Evolutionary conservation across 1,140 invertebrate species (phyloP).

Genomic region (Thalassaphorura encarpata): DNA sequence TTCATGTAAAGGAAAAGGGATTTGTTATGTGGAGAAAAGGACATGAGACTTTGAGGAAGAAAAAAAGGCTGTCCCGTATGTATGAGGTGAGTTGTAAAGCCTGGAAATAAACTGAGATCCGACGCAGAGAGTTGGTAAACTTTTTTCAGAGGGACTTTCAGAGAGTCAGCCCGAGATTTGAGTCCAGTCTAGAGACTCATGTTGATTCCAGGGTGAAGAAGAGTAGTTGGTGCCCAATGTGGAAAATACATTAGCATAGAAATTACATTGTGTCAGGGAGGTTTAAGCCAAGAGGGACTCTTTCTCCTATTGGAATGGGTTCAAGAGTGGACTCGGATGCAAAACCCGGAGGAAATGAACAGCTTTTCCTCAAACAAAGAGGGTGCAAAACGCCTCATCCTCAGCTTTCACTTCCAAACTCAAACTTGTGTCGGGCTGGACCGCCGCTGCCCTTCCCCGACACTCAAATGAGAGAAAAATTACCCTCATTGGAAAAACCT

Average conservation of each 20-base stretch:
- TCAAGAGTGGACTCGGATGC: neutral
- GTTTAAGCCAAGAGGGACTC: slow-evolving; percentile 21
- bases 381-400: neutral
- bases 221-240: slow-evolving; percentile 3
- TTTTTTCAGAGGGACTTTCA: too few species aligned
- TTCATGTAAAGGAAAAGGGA: too few species aligned
- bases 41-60: too few species aligned
- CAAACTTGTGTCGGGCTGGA: too few species aligned
- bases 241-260: slow-evolving; percentile 32
- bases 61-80: too few species aligned
- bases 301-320: neutral
- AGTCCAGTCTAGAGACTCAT: too few species aligned
- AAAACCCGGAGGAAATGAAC: neutral
- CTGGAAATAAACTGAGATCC: too few species aligned
- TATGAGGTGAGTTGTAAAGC: too few species aligned
- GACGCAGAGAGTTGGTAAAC: too few species aligned
- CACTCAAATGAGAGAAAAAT: slow-evolving; percentile 27
- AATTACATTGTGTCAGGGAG: slow-evolving; percentile 30
- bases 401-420: too few species aligned
- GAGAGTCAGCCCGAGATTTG: too few species aligned
- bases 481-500: slow-evolving; percentile 16
- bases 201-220: neutral
- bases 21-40: too few species aligned
- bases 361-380: neutral
- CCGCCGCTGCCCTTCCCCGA: neutral